Conservation (phyloP, 2,888 invertebrate species). For the Leptinotarsa peninsularis region DNA sequence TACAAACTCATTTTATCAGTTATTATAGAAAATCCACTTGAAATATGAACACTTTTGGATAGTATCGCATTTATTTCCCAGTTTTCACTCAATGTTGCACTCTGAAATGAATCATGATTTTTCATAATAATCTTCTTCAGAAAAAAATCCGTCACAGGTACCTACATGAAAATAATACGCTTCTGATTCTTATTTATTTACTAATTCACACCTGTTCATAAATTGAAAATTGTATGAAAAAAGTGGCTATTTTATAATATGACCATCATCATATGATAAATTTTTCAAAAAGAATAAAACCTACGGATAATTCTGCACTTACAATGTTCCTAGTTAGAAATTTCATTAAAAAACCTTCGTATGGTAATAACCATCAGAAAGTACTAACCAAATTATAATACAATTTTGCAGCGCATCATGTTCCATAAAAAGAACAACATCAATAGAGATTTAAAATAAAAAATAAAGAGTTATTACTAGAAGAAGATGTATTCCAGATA, state of each 20-base stretch:
- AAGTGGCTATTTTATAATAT: background rate
- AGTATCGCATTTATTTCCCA: too few species aligned
- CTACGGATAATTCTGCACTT: background rate
- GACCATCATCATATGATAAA: background rate
- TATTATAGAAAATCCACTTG: too few species aligned
- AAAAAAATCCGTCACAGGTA: too few species aligned
- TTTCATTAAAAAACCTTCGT: background rate
- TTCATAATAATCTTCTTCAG: too few species aligned
- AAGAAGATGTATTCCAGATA: slow-evolving; percentile 35
- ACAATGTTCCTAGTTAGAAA: slow-evolving; percentile 7
- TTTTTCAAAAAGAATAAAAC: background rate
- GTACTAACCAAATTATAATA: slow-evolving; percentile 28
- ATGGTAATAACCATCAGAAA: slow-evolving; percentile 21
- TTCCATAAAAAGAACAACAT: slow-evolving; percentile 29
- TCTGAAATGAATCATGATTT: too few species aligned
- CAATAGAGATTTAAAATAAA: slow-evolving; percentile 32
- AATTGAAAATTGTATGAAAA: background rate
- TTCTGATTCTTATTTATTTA: background rate
- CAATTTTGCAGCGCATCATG: slow-evolving; percentile 32
- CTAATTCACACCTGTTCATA: background rate
- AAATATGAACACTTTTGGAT: too few species aligned
- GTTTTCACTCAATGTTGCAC: too few species aligned
- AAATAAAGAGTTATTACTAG: slow-evolving; percentile 28
- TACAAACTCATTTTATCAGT: too few species aligned
- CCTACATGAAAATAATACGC: too few species aligned